Percentiles rank a stretch among this genome's conserved stretches.
These are phyloP conservation scores for Malthinus seriepunctatus DNA, from an alignment of 2,888 invertebrate species.

Conservation along the genomic window DNA sequence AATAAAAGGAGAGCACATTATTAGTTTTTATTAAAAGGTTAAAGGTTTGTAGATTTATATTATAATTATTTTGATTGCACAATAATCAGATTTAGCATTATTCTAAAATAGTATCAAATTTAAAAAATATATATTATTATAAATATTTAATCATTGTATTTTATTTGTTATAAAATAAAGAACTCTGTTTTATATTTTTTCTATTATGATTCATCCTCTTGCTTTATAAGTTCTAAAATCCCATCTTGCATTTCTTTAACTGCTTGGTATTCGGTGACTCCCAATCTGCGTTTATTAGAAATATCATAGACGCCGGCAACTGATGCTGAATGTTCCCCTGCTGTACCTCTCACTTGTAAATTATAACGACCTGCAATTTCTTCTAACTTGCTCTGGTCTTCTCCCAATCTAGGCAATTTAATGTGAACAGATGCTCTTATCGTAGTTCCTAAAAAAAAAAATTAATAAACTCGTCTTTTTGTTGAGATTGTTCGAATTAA, in stretches of 20 bases:
- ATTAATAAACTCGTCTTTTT: not conserved
- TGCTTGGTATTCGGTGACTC: slow-evolving; percentile 66
- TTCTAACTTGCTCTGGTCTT: slow-evolving; percentile 58
- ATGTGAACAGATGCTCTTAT: slow-evolving; percentile 73
- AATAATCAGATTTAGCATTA: not conserved
- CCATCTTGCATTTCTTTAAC: slow-evolving; percentile 68
- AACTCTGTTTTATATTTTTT: slow-evolving; percentile 4
- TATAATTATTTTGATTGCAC: too few relatives aligned
- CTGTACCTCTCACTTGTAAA: slow-evolving; percentile 63
- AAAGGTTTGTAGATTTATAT: too few relatives aligned
- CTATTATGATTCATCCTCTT: slow-evolving; percentile 50
- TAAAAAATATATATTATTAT: too few relatives aligned
- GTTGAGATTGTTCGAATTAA: not conserved
- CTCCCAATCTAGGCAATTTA: slow-evolving; percentile 63
- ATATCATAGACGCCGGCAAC: slow-evolving; percentile 66
- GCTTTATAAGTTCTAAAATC: slow-evolving; percentile 62
- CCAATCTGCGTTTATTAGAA: slow-evolving; percentile 68
- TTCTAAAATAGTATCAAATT: too few relatives aligned
- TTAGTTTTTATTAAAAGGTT: not conserved
- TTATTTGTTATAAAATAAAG: slow-evolving; percentile 17
- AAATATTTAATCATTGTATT: slow-evolving; percentile 11
- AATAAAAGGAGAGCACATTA: slow-evolving; percentile 1
- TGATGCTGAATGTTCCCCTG: slow-evolving; percentile 66
- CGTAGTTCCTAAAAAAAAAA: slow-evolving; percentile 61
- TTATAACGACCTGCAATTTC: slow-evolving; percentile 62